phyloP scores from a whole-genome alignment of 2,888 invertebrate species.

The Acrobasis repandana region DNA sequence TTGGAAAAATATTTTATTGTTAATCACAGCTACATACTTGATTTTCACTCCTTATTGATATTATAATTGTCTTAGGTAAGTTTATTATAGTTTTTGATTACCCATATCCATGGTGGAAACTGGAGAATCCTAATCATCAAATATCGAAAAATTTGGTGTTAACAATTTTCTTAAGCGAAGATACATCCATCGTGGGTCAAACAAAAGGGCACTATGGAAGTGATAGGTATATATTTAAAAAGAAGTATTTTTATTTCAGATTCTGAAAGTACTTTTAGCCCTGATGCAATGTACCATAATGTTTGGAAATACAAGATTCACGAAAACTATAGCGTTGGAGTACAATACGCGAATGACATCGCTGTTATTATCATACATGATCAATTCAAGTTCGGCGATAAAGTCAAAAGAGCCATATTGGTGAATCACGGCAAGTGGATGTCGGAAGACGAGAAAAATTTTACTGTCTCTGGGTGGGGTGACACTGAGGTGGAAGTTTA shows the following conservation, averaged over 20 bases:
- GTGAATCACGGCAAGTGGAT: slow-evolving; percentile 40
- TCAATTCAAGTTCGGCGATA: slow-evolving; percentile 33
- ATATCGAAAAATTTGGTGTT: too few relatives aligned
- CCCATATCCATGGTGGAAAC: too few relatives aligned
- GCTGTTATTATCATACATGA: slow-evolving; percentile 43
- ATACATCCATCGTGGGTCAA: too few relatives aligned
- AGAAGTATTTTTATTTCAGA: slow-evolving; percentile 34
- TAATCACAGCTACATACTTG: too few relatives aligned
- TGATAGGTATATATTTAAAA: not conserved
- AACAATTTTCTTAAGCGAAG: too few relatives aligned
- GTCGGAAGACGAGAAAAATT: slow-evolving; percentile 38
- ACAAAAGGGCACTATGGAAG: too few relatives aligned
- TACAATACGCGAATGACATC: slow-evolving; percentile 43
- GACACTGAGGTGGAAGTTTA: slow-evolving; percentile 37
- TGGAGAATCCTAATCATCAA: too few relatives aligned
- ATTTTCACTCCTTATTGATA: too few relatives aligned
- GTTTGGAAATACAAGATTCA: slow-evolving; percentile 44
- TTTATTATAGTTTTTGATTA: too few relatives aligned
- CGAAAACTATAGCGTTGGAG: slow-evolving; percentile 38
- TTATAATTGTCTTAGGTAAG: too few relatives aligned
- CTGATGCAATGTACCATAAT: slow-evolving; percentile 32
- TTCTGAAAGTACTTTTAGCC: slow-evolving; percentile 39
- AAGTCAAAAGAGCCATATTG: slow-evolving; percentile 38
- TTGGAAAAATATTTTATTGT: not conserved
- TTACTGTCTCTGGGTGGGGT: slow-evolving; percentile 53